phyloP scores from a whole-genome alignment of 2,888 invertebrate genomes.

The Frankliniella intonsa region DNA sequence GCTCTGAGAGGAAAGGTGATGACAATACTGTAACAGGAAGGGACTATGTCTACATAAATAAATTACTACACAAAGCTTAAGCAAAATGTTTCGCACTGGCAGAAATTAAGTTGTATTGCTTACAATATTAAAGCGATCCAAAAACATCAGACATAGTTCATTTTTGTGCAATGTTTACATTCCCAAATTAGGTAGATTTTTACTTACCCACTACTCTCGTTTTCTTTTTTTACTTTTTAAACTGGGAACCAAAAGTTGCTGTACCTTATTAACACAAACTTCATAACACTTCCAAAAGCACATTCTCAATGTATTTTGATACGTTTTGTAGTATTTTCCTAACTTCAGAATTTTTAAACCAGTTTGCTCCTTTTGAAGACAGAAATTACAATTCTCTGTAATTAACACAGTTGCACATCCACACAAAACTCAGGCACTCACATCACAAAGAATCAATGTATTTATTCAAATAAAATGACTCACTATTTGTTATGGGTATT shows the following conservation, averaged over 20 bases:
- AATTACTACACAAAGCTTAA: background rate
- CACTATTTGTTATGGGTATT: background rate
- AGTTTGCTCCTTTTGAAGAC: too few relatives aligned
- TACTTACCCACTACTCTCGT: background rate
- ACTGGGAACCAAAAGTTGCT: background rate
- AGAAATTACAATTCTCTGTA: too few relatives aligned
- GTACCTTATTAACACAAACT: background rate
- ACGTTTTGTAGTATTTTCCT: too few relatives aligned
- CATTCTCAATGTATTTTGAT: too few relatives aligned
- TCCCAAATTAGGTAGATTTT: background rate
- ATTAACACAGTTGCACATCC: background rate
- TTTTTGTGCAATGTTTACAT: background rate
- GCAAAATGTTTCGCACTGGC: background rate
- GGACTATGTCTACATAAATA: background rate
- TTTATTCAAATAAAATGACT: background rate
- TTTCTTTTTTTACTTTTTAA: too few relatives aligned
- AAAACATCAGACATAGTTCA: too few relatives aligned
- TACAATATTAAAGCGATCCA: too few relatives aligned
- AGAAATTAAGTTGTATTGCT: too few relatives aligned
- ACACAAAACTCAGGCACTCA: constrained; percentile 1
- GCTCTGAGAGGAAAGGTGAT: background rate
- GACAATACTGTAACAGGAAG: background rate
- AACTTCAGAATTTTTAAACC: too few relatives aligned
- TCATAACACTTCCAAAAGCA: too few relatives aligned
- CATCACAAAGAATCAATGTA: background rate